Base-by-base conservation (phyloP, 2,797 vertebrate species). In the Megalops cyprinoides region DNA sequence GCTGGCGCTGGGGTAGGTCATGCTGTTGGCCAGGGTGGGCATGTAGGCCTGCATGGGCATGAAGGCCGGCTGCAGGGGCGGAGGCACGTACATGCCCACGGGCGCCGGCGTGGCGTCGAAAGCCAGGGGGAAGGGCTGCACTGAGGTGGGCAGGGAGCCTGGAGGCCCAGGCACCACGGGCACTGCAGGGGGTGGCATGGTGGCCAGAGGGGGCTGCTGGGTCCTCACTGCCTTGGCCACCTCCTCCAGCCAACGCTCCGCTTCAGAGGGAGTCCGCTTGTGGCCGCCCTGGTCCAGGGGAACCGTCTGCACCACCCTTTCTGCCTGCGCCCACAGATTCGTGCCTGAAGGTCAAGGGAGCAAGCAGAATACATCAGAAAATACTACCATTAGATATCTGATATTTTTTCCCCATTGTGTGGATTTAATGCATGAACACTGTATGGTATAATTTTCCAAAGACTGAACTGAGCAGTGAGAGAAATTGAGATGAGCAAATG, bases 191-290 rank as follows among this genome's bases (percentile, higher is more conserved):
- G n/a, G n/a, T n/a, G 23, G 82, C 82, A 0, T 67, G 84, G n/a
- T n/a, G 25, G 84, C 82, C 44, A 74, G 87, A 53, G 81, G 85
- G 18, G 79, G 94, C 60, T 96, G 92, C 83, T 93, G 96, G 0
- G 94, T 90, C 83, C 93, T 96, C 60, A 96, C 96, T 0, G 92
- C 94, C 81, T 96, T 95, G 53, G 97, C 96, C 10, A 97, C 97
- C 81, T 98, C 97, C 77, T 98, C 96, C 76, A 98, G 86, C 97
- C 97, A 98, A 73, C 97, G 90, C 87, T 98, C 97, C 0, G 97
- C 97, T 88, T 98, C 97, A 0, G 97, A 98, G 0, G 97, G 96
- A 0, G 97, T 98, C 56, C 97, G 94, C 82, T 89, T 95, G 91
- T 98, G 97, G 42, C 97, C n/a, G n/a, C n/a, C 95, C 74, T 94